Evolutionary conservation across 1,140 invertebrate species (phyloP), one percentile per base, ranked within the genome.

Genomic region (Atta texana): DNA sequence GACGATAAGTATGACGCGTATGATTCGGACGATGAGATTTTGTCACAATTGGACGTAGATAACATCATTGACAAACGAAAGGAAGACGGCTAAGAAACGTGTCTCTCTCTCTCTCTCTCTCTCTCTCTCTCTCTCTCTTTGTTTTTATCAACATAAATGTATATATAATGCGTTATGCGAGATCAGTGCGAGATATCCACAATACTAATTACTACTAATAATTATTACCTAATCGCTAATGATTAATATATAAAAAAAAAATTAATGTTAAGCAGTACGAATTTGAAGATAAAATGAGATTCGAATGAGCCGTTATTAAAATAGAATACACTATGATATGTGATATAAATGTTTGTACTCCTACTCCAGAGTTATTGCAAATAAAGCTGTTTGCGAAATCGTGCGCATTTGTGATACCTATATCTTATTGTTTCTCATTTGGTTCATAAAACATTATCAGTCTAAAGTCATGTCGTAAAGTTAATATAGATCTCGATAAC

Each of bases 31-130:
- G 92, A 94, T 31, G 92, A 94, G 86, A 82, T 93, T 14, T 81
- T 94, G 10, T 93, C 92, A 16, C 93, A 93, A 34, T 68, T 94
- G 28, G 91, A 94, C 69, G 75, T 94, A 21, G 91, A 93, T 44
- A 77, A 88, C 0, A 63, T 88, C 44, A 68, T 44, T n/a, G 87
- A 34, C 31, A 55, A 87, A 61, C 49, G n/a, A 2, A 66, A 74
- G 24, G 12, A 88, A 6, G 14, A 77, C 12, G 55, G 28, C 16
- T 86, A 63, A 81, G 16, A 12, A 57, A 1, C 8, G 8, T 5
- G 5, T 57, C 10, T 24, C n/a, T 63, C 12, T 51, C 10, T 39
- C 39, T 44, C 39, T 44, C 8, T 44, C 28, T 31, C 28, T 31
- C 28, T 31, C 28, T 31, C 39, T 44, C 28, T 63, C 16, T 51